phyloP scores from a whole-genome alignment of 1,140 invertebrate species.

The Cardiocondyla obscurior region DNA sequence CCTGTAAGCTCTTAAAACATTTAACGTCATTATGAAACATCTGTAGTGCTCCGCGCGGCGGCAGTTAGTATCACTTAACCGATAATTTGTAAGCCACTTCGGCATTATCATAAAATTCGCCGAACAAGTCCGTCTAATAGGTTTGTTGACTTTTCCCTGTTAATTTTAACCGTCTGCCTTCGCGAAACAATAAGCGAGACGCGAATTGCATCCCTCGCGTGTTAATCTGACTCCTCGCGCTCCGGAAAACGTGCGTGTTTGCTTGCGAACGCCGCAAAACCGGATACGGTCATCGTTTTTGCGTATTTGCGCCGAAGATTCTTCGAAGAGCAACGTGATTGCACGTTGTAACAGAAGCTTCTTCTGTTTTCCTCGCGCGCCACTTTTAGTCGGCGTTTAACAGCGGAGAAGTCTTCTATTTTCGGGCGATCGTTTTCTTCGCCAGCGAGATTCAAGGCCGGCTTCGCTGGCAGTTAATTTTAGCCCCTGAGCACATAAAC shows the following conservation, averaged over 20 bases:
- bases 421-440: neutral
- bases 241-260: neutral
- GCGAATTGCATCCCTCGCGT: neutral
- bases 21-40: constrained; percentile 66
- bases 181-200: constrained; percentile 29
- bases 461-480: neutral
- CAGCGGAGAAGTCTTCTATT: neutral
- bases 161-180: neutral
- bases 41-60: constrained; percentile 27
- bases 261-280: neutral
- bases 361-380: neutral
- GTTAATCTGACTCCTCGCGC: constrained; percentile 12
- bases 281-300: neutral
- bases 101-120: constrained; percentile 47
- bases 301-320: neutral
- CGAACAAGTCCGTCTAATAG: constrained; percentile 9
- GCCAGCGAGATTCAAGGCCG: neutral
- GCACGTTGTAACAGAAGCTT: neutral
- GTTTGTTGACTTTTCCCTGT: constrained; percentile 21
- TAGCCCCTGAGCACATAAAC: neutral
- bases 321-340: neutral
- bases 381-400: neutral
- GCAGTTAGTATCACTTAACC: constrained; percentile 55
- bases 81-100: constrained; percentile 55
- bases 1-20: constrained; percentile 69